Base-by-base conservation (phyloP, 2,797 vertebrate genomes). In the Gila robusta region DNA sequence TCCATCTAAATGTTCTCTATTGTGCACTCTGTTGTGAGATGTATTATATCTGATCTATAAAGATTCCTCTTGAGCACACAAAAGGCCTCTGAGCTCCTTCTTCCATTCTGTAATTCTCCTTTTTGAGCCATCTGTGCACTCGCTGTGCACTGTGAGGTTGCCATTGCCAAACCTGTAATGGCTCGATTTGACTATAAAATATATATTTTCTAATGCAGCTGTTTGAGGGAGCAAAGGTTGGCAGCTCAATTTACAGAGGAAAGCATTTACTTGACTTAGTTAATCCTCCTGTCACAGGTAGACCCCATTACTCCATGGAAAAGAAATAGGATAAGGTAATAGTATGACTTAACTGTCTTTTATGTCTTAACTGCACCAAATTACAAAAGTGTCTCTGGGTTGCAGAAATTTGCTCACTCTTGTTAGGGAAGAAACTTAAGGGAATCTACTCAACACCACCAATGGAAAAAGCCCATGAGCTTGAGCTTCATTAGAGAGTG, bases 111-210 rank as follows among this genome's bases (percentile, higher is more conserved):
- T 49, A 59, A 71, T 35, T 21, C 19, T 37, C 10, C 39, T 2
- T 37, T 59, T 81, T 74, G 47, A 81, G 49, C 28, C 59, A 84
- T 67, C 69, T 76, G 59, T 87, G 84, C 14, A 17, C 47, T 64
- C 17, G 19, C 56, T 21, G 8, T 67, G 19, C 52, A 41, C 41
- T 10, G 17, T 35, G n/a, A 11, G 11, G 0, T 28, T 37, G 37
- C 21, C 39, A 62, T 32, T 56, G 44, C 59, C 56, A 64, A 79
- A 54, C n/a, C 10, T 44, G 39, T 35, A 26, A n/a, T 47, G 28
- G 26, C 59, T 84, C 49, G 23, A 76, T 73, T 56, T 66, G n/a
- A 23, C 41, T 32, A 79, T 80, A 64, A 77, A 71, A 87, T n/a
- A 44, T 49, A 5, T 12, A 39, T 79, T 71, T 62, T 71, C 19